Percentiles rank a stretch among this genome's conserved stretches.
Evolutionary conservation across 2,797 vertebrate genomes (phyloP).

Genomic region (Dendrocincla tyrannina): DNA sequence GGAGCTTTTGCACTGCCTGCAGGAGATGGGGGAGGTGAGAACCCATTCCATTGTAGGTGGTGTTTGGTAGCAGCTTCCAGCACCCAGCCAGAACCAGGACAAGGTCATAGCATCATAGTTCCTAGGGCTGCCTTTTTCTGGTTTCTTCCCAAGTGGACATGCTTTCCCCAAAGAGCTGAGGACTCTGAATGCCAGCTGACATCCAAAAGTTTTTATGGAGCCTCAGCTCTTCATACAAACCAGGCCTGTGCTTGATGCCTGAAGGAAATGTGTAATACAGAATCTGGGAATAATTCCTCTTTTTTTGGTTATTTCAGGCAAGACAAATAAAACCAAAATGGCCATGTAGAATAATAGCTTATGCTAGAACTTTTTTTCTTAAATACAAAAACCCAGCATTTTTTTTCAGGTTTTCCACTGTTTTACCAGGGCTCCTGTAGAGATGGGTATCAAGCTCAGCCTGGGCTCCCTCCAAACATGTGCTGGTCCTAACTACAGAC

Average conservation of each 20-base stretch:
- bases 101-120: fast-evolving
- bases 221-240: not conserved
- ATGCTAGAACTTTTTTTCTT: not conserved
- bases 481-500: not conserved
- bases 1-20: not conserved
- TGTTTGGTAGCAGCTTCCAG: not conserved
- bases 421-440: not conserved
- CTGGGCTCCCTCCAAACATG: not conserved
- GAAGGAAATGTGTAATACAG: not conserved
- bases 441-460: not conserved
- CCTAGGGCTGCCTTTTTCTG: not conserved
- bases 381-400: not conserved
- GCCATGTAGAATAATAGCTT: not conserved
- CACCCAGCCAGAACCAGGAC: not conserved
- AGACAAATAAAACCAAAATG: not conserved
- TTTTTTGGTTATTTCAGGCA: not conserved
- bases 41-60: not conserved
- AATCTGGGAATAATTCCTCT: not conserved
- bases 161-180: not conserved
- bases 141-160: fast-evolving
- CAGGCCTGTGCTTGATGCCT: not conserved
- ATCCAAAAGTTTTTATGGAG: not conserved
- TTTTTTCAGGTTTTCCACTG: not conserved
- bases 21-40: not conserved
- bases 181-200: not conserved